Percentiles rank a stretch among this genome's conserved stretches.
Evolutionary conservation across 2,888 invertebrate species (phyloP).

Genomic region (Steinernema carpocapsae): DNA sequence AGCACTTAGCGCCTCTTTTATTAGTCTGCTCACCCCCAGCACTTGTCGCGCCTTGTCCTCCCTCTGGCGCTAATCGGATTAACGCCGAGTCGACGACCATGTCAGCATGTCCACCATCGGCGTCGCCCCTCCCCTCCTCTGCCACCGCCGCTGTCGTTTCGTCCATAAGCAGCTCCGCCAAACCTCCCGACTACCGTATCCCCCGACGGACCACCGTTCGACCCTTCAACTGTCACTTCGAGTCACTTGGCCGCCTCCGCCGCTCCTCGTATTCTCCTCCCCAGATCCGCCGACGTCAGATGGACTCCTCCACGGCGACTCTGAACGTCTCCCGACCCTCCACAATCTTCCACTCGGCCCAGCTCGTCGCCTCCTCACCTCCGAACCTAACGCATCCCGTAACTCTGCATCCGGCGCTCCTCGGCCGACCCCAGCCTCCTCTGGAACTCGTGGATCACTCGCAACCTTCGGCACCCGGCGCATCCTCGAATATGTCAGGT

Average conservation of each 20-base stretch:
- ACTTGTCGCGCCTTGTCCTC: constrained; percentile 29
- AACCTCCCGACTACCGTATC: constrained; percentile 20
- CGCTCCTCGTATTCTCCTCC: too few species aligned
- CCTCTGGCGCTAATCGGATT: constrained; percentile 13
- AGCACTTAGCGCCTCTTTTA: constrained; percentile 32
- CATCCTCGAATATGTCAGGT: constrained; percentile 18
- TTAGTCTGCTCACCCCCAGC: constrained; percentile 21
- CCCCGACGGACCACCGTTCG: neutral
- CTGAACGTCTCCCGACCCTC: constrained; percentile 26
- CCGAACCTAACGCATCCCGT: neutral
- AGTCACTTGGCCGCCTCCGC: neutral
- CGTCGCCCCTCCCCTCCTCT: constrained; percentile 23
- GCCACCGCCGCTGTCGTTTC: constrained; percentile 4
- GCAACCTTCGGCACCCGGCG: neutral
- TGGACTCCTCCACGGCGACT: constrained; percentile 8
- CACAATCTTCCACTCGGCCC: constrained; percentile 22
- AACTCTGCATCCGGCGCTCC: neutral
- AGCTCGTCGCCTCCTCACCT: neutral
- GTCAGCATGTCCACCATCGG: neutral
- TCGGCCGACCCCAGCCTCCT: neutral
- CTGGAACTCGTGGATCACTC: neutral
- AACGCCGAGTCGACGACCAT: constrained; percentile 17
- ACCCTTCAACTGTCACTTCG: constrained; percentile 18
- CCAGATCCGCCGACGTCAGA: neutral
- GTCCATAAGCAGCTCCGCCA: neutral